phyloP scores from a whole-genome alignment of 2,113 vertebrate species.

The Mormoops blainvillei region DNA sequence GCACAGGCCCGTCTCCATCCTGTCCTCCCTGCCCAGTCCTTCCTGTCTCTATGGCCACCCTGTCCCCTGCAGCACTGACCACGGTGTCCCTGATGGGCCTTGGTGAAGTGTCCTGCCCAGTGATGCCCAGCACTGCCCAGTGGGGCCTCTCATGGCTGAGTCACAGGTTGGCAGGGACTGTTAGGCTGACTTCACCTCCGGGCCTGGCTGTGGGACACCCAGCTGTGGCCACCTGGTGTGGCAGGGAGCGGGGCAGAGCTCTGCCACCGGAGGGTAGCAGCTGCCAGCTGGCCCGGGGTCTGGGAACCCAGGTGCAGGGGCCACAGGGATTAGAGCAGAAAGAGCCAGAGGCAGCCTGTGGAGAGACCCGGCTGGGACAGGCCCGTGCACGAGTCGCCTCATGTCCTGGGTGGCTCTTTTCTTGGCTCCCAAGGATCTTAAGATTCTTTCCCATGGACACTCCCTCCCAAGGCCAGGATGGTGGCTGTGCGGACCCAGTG shows the following conservation, averaged over 20 bases:
- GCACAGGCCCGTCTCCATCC: not conserved
- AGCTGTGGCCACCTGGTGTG: slow-evolving; percentile 54
- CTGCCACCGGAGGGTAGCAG: not conserved
- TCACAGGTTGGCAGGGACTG: slow-evolving; percentile 10
- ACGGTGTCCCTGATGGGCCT: not conserved
- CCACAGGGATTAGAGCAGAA: slow-evolving; percentile 45
- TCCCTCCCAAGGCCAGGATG: not conserved
- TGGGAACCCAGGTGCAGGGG: slow-evolving; percentile 70
- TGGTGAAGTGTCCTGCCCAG: not conserved
- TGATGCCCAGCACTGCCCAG: not conserved
- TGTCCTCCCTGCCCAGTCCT: not conserved
- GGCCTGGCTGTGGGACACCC: not conserved
- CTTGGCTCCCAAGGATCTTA: slow-evolving; percentile 1
- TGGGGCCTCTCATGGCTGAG: not conserved
- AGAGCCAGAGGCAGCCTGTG: not conserved
- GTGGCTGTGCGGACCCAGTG: not conserved
- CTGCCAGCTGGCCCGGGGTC: slow-evolving; percentile 51
- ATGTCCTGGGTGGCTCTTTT: slow-evolving; percentile 26
- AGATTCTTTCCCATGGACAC: not conserved
- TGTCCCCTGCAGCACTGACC: not conserved
- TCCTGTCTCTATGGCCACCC: not conserved
- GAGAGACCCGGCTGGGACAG: not conserved
- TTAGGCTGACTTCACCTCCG: slow-evolving; percentile 47
- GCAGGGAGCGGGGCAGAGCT: not conserved
- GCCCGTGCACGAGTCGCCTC: not conserved